Base-by-base conservation (phyloP, 2,797 vertebrate species). In the Chanos chanos region DNA sequence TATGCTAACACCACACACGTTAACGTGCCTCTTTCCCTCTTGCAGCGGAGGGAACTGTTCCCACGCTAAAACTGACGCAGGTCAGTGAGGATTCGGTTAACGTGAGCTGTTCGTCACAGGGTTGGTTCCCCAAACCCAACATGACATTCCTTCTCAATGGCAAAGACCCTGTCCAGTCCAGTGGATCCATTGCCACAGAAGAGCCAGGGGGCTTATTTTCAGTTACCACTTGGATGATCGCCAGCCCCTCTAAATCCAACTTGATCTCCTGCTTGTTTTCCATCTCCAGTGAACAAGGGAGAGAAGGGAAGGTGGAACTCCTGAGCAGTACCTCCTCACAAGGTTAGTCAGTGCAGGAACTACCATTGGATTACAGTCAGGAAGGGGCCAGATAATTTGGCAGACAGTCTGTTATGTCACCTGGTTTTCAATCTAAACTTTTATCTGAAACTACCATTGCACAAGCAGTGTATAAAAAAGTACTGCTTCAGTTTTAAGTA, bases 71-170 rank as follows among this genome's bases (percentile, higher is more conserved):
- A 9, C 10, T 44, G 1, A 13, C 0, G 2, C 47, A 48, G 70
- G 37, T 0, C 31, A 22, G 60, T 1, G 18, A 61, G 2, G 61
- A 76, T 30, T 10, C 1, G 13, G 1, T 74, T 22, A 87, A 85
- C 5, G 28, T 86, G 54, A 86, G 79, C 78, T 87, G 84, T 58
- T 49, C 67, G 37, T 84, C 86, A 56, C 58, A 66, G n/a, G 79
- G 85, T 10, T 88, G 86, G 85, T 50, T 65, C 51, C 86, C 86
- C 13, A 0, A 47, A 18, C 85, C 86, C 1, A 15, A 0, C 4
- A 45, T 86, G 48, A 22, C 0, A 0, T 86, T 83, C 83, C 76
- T 12, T 0, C 52, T 37, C 2, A 21, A 64, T 10, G 18, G 24
- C 4, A 18, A 37, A 1, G 3, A 3, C 0, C 1, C 2, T 25